Evolutionary conservation across 2,113 vertebrate genomes (phyloP).

Genomic region (Elgaria multicarinata): DNA sequence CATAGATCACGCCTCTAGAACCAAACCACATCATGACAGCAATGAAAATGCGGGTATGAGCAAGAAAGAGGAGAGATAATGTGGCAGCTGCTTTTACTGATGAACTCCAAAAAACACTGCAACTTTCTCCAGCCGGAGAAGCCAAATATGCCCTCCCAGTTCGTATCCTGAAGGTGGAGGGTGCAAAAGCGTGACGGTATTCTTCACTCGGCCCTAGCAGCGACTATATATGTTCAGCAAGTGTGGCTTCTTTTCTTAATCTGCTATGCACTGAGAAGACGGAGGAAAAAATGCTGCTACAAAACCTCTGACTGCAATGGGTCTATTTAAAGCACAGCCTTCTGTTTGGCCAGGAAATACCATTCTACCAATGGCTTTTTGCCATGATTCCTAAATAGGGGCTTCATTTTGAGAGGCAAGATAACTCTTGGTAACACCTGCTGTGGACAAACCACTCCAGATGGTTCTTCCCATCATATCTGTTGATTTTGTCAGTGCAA

Average conservation of each 20-base stretch:
- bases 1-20: neutral
- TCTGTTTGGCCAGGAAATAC: neutral
- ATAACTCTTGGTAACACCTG: neutral
- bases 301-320: too few species aligned
- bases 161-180: too few species aligned
- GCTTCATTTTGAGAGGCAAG: neutral
- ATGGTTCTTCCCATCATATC: neutral
- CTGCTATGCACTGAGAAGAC: too few species aligned
- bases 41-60: neutral
- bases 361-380: neutral
- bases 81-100: neutral
- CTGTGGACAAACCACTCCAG: neutral
- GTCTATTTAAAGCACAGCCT: neutral
- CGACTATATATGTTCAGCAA: neutral
- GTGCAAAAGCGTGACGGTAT: too few species aligned
- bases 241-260: neutral
- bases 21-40: neutral
- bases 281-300: too few species aligned
- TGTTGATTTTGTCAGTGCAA: neutral
- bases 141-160: too few species aligned
- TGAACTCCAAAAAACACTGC: neutral
- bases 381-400: neutral
- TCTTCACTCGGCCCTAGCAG: too few species aligned
- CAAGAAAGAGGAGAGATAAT: neutral
- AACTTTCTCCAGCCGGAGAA: neutral